phyloP scores from a whole-genome alignment of 2,888 invertebrate genomes.

The Pseudoips prasinana region DNA sequence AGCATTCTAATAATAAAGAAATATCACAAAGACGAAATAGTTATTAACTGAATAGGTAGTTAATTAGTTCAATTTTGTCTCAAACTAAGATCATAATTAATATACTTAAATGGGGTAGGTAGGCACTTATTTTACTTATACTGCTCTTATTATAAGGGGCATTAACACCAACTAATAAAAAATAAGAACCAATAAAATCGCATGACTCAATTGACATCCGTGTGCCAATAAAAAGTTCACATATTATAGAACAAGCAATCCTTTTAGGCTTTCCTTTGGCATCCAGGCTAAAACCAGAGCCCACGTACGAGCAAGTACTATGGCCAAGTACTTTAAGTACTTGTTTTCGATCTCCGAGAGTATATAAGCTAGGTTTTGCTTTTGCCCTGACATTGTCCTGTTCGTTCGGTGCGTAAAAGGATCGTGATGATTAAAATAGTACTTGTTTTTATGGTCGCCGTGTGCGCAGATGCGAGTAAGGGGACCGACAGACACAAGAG shows the following conservation, averaged over 20 bases:
- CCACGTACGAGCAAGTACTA: constrained; percentile 49
- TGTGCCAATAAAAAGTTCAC: constrained; percentile 12
- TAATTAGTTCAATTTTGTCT: no score
- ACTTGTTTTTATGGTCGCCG: constrained; percentile 32
- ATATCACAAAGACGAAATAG: no score
- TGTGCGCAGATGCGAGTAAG: constrained; percentile 18
- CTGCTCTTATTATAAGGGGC: no score
- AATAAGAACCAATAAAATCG: constrained; percentile 4
- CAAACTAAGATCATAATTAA: no score
- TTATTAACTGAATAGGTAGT: no score
- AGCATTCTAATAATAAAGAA: no score
- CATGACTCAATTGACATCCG: constrained; percentile 20
- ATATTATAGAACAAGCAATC: constrained; percentile 55
- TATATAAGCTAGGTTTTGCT: constrained; percentile 73
- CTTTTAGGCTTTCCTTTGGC: constrained; percentile 66
- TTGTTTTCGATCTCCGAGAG: constrained; percentile 59
- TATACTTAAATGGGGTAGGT: no score
- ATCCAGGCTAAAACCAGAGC: constrained; percentile 69
- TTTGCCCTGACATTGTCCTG: constrained; percentile 76
- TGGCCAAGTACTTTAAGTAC: constrained; percentile 42
- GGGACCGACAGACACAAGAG: constrained; percentile 18
- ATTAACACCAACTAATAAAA: no score
- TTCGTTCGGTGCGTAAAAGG: constrained; percentile 40
- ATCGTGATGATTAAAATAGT: constrained; percentile 47
- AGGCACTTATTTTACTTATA: no score